Base-by-base conservation (phyloP, 2,888 invertebrate species). In the Cosmia pyralina region DNA sequence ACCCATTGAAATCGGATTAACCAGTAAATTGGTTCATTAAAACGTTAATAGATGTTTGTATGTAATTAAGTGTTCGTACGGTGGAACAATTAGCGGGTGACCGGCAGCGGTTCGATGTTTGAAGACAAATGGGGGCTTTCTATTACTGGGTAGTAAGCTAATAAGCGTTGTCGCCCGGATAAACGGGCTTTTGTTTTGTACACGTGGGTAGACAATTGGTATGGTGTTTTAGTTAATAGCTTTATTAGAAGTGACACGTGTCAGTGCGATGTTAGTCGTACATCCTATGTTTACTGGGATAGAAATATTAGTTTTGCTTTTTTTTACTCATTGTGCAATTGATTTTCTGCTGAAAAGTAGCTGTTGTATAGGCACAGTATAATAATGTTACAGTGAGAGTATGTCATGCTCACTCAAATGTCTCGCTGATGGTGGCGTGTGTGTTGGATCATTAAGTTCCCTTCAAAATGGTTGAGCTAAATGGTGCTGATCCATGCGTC, bases 1-100 rank as follows among this genome's bases (percentile, higher is more conserved):
- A 38, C 68, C 65, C 73, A 87, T 87, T 81, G 82, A 81, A 80
- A 81, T 72, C 52, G 66, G 82, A 84, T 88, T 80, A 80, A 69
- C 81, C 64, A 77, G 85, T 76, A 81, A 87, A 86, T 87, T 82
- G 81, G 69, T 79, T 85, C 75, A 87, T 88, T 88, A 88, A 68
- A 66, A 65, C 65, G 75, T 79, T 84, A 84, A 87, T 84, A 80
- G 76, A 69, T 83, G 79, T 85, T 70, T 87, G 84, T 82, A 77
- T 85, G 79, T 79, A 81, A 86, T 84, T 82, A 84, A 72, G 55
- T 52, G 69, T 70, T 75, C 19, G 62, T 69, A 65, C 28, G 13
- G 55, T 66, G 58, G 69, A 65, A 55, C 80, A 66, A 79, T 65
- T 81, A 83, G 86, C 81, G 74, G 74, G 77, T 76, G 79, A 77